Evolutionary conservation across 1,140 invertebrate species (phyloP), one percentile per base, ranked within the genome.

Genomic region (Trinorchestia longiramus): DNA sequence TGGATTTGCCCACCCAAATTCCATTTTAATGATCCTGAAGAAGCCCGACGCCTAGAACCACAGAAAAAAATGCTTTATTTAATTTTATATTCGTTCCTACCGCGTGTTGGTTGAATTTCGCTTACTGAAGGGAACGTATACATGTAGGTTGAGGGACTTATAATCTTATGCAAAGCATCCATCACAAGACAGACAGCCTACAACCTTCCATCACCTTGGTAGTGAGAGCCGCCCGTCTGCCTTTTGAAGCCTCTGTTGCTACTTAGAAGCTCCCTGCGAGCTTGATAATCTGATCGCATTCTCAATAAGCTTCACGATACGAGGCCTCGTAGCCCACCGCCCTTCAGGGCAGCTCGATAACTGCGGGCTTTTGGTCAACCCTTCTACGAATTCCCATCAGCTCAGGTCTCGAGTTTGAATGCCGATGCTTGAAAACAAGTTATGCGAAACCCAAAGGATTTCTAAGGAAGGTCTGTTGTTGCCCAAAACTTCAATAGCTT

Each of bases 391-490:
- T 77, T 77, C 62, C 62, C 62, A 77, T 77, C 62, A 77, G 62
- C 62, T 77, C 62, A 77, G 11, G 62, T 77, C 62, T 77, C 62
- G 11, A 77, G 62, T 77, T 77, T 77, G 62, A 77, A 77, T 77
- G 62, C 62, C 28, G 62, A 77, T 77, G 62, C 62, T 77, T 77
- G 62, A 77, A 77, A 77, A 77, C 62, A 77, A 77, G 62, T 77
- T 77, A 77, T 77, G 62, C 28, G 62, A 77, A 36, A 77, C 62
- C 28, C 62, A 77, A 36, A 11, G 28, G 62, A 77, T 77, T 77
- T 77, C 62, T 77, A 77, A 77, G 62, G 62, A 77, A 77, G 62
- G 62, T 77, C 62, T 77, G 62, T 77, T 77, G 62, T 77, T 77
- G 28, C 11, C 62, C 28, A 36, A n/a, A 77, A 36, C 62, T 77